phyloP scores from a whole-genome alignment of 1,140 invertebrate species.

The Venturia canescens region DNA sequence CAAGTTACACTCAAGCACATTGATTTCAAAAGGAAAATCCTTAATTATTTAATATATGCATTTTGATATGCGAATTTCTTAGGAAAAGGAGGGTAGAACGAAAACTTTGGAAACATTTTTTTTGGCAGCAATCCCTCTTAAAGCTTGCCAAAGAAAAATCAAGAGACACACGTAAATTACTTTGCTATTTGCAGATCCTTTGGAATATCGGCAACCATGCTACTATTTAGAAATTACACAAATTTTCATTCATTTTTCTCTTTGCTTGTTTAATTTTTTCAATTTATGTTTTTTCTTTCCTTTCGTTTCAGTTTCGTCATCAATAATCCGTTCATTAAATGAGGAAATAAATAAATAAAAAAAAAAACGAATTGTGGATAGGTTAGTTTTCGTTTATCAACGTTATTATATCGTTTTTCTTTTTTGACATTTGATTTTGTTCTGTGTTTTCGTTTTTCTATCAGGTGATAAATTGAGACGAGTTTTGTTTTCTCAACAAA shows the following conservation, averaged over 20 bases:
- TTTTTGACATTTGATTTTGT: conserved; percentile 45
- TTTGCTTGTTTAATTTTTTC: conserved; percentile 54
- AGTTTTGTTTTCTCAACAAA: conserved; percentile 54
- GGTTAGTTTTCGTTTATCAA: conserved; percentile 62
- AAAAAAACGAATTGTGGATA: conserved; percentile 61
- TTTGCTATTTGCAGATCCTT: conserved; percentile 15
- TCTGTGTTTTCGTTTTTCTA: conserved; percentile 19
- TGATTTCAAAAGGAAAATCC: neutral
- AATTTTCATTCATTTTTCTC: conserved; percentile 43
- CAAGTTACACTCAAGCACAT: neutral
- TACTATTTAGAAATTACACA: conserved; percentile 7
- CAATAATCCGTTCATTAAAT: conserved; percentile 60
- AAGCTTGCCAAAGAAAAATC: conserved; percentile 12
- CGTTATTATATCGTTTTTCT: conserved; percentile 51
- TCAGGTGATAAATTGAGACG: conserved; percentile 30
- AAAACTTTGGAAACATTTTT: conserved; percentile 21
- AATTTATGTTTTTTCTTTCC: conserved; percentile 48
- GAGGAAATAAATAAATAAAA: conserved; percentile 60
- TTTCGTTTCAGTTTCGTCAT: conserved; percentile 67
- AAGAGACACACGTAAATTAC: neutral
- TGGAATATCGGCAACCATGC: conserved; percentile 18
- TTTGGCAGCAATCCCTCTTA: neutral
- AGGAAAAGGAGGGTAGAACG: conserved; percentile 20
- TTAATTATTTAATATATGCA: neutral
- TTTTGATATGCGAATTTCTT: conserved; percentile 7